Conservation (phyloP, 2,797 vertebrate genomes). For the Tragelaphus eurycerus region DNA sequence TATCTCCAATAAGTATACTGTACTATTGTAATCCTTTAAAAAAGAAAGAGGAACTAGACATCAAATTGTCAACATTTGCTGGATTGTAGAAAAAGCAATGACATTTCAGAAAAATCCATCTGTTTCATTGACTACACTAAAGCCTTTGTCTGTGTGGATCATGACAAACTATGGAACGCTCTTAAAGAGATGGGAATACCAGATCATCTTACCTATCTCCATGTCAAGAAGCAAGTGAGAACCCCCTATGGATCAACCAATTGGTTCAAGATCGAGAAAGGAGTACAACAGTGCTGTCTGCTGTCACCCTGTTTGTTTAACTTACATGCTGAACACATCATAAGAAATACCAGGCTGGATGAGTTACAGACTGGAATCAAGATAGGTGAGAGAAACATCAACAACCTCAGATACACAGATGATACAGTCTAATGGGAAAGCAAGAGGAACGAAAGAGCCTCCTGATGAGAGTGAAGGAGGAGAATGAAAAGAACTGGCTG, state of each 20-base stretch:
- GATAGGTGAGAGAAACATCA: not conserved
- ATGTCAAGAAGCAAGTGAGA: not conserved
- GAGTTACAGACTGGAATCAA: not conserved
- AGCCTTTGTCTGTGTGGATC: not conserved
- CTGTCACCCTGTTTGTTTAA: not conserved
- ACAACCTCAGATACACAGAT: not conserved
- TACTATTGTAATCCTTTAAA: not conserved
- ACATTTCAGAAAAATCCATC: not conserved
- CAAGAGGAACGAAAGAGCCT: not conserved
- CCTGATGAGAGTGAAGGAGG: not conserved
- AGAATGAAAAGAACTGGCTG: not conserved
- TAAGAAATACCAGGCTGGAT: not conserved
- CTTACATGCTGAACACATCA: not conserved
- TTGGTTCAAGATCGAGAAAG: not conserved
- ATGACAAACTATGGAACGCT: not conserved
- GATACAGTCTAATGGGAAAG: not conserved
- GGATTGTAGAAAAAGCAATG: not conserved
- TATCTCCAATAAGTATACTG: not conserved
- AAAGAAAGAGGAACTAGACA: not conserved
- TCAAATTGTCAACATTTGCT: not conserved
- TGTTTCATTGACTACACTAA: not conserved
- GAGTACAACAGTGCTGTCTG: not conserved
- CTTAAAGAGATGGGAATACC: not conserved
- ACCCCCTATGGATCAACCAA: not conserved
- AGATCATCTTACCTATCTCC: not conserved